phyloP scores from a whole-genome alignment of 2,797 vertebrate genomes.

The Sandelia bainsii region DNA sequence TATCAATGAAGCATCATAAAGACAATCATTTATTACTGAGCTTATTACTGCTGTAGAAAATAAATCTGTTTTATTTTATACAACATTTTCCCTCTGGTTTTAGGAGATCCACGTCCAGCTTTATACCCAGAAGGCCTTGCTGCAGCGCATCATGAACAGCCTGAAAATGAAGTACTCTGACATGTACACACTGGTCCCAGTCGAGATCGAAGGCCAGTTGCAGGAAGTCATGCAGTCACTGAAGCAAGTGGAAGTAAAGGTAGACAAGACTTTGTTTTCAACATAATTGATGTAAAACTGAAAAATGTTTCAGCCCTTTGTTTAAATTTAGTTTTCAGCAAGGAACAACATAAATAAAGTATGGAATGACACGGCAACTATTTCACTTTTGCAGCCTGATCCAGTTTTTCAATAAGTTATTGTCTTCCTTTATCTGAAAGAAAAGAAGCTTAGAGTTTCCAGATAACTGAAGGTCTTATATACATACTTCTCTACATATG shows the following conservation, averaged over 20 bases:
- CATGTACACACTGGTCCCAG: slow-evolving; percentile 83
- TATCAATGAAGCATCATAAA: background rate
- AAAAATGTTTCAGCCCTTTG: background rate
- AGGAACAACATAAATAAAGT: background rate
- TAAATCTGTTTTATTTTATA: too few species aligned
- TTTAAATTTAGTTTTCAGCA: background rate
- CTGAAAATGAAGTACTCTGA: slow-evolving; percentile 89
- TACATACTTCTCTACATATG: background rate
- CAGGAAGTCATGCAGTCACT: slow-evolving; percentile 86
- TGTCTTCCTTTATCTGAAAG: too few species aligned
- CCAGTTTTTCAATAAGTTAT: too few species aligned
- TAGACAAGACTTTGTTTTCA: slow-evolving; percentile 59
- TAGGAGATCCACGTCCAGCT: slow-evolving; percentile 88
- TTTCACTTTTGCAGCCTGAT: too few species aligned
- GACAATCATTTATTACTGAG: background rate
- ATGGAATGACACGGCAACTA: background rate
- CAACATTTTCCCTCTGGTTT: slow-evolving; percentile 27
- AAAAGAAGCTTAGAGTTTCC: too few species aligned
- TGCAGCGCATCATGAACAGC: slow-evolving; percentile 86
- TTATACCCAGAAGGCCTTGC: slow-evolving; percentile 84
- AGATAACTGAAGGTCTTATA: background rate
- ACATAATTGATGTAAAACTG: background rate
- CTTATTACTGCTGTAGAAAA: background rate
- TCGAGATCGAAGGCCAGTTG: slow-evolving; percentile 84
- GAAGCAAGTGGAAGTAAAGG: slow-evolving; percentile 89